A percentile compares a stretch with the other conserved stretches of the same genome.
phyloP scores from a whole-genome alignment of 2,113 vertebrate genomes.

The Oenanthe oenanthe region DNA sequence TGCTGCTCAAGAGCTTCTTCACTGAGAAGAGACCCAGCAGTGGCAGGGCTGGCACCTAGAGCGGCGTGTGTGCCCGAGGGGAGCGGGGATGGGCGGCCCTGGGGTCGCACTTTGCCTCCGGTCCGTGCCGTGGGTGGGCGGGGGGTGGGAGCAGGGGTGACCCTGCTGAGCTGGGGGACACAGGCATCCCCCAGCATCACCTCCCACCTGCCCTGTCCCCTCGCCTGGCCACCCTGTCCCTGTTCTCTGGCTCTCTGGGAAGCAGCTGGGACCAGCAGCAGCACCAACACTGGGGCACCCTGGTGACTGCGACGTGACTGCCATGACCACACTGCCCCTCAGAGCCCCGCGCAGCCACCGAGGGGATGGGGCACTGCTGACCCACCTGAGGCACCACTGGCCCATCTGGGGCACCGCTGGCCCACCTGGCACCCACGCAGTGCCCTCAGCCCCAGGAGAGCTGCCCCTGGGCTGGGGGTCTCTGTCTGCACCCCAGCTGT shows the following conservation, averaged over 20 bases:
- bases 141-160: neutral
- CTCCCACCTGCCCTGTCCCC: neutral
- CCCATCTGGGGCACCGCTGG: accelerated
- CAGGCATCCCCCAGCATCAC: accelerated
- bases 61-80: neutral
- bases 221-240: accelerated
- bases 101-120: too few species aligned
- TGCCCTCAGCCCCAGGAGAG: accelerated
- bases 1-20: conserved; percentile 91
- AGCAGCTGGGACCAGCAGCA: neutral
- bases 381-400: too few species aligned
- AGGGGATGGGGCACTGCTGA: neutral
- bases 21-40: conserved; percentile 75
- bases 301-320: accelerated
- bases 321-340: accelerated
- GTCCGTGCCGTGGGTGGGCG: too few species aligned
- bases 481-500: neutral
- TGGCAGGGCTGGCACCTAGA: conserved; percentile 71
- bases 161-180: neutral
- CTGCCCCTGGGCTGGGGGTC: neutral
- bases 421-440: neutral
- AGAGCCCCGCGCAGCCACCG: accelerated
- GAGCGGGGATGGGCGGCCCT: neutral
- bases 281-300: neutral
- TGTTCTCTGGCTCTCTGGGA: accelerated